Percentiles rank a stretch among this genome's conserved stretches.
These are phyloP conservation scores for Nudaria mundana DNA, from an alignment of 2,888 invertebrate genomes.

Conservation along the genomic window DNA sequence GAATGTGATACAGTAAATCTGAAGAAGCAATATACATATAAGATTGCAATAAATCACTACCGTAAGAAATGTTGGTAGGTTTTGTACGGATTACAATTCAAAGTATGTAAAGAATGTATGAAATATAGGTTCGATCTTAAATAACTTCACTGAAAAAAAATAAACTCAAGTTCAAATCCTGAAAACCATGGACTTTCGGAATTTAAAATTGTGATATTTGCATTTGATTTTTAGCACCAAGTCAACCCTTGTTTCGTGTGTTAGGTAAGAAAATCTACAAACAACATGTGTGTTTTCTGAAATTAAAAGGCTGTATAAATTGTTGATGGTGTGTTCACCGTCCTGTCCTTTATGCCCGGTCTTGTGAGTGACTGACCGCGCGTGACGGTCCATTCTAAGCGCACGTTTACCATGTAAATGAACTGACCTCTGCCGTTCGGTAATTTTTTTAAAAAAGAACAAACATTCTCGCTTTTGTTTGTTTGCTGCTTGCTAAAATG, in stretches of 20 bases:
- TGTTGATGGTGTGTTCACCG: conserved; percentile 9
- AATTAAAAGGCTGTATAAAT: conserved; percentile 26
- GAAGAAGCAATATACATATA: too few species aligned
- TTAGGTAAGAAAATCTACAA: conserved; percentile 1
- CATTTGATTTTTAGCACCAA: too few species aligned
- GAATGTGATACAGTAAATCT: too few species aligned
- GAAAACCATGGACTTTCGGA: too few species aligned
- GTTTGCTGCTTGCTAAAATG: conserved; percentile 11
- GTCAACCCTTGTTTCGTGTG: conserved; percentile 13
- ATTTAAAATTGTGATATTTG: too few species aligned
- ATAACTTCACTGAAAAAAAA: too few species aligned
- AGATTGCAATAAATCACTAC: too few species aligned
- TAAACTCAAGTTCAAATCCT: too few species aligned
- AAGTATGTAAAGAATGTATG: too few species aligned
- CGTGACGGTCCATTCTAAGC: conserved; percentile 79
- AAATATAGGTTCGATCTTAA: too few species aligned
- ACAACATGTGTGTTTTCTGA: conserved; percentile 10
- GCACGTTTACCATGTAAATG: conserved; percentile 78
- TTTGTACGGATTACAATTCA: too few species aligned
- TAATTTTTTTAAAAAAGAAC: conserved; percentile 67
- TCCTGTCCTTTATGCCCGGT: conserved; percentile 40
- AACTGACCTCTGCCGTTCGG: conserved; percentile 58
- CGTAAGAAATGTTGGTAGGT: too few species aligned
- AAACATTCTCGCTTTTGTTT: conserved; percentile 62
- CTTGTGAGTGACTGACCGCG: conserved; percentile 58